Conservation (phyloP, 2,797 vertebrate species). For the Alca torda region DNA sequence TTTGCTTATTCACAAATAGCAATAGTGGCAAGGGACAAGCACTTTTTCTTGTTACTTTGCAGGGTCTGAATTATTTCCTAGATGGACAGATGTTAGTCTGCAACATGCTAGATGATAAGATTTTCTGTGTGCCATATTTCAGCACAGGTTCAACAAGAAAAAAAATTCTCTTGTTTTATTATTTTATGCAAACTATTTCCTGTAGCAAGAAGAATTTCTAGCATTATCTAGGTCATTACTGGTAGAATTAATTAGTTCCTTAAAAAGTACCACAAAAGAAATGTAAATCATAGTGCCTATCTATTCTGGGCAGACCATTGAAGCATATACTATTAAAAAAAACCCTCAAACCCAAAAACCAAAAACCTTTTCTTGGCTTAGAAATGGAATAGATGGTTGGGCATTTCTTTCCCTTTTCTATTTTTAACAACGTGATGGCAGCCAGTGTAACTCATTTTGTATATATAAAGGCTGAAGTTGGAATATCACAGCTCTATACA, state of each 20-base stretch:
- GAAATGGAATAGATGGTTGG: not conserved
- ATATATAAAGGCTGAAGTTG: not conserved
- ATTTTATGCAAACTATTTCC: conserved; percentile 22
- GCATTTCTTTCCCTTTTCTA: not conserved
- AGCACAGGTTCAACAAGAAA: not conserved
- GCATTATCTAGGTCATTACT: conserved; percentile 11
- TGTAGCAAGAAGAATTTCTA: conserved; percentile 18
- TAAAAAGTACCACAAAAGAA: conserved; percentile 2
- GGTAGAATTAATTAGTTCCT: conserved; percentile 11
- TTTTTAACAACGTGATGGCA: conserved; percentile 10
- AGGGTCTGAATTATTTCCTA: not conserved
- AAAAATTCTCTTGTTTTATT: not conserved
- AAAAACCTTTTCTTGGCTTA: not conserved
- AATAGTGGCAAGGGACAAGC: not conserved
- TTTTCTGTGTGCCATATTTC: not conserved
- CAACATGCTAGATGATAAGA: not conserved
- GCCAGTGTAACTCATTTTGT: not conserved
- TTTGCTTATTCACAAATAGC: conserved; percentile 11
- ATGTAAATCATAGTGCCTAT: not conserved
- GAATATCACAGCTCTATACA: not conserved
- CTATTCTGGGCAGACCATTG: not conserved
- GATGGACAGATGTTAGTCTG: not conserved
- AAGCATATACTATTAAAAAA: not conserved
- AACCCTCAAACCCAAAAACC: not conserved
- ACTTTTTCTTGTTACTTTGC: not conserved